Evolutionary conservation across 1,140 invertebrate genomes (phyloP), one percentile per base, ranked within the genome.

Genomic region (Sogatella furcifera): DNA sequence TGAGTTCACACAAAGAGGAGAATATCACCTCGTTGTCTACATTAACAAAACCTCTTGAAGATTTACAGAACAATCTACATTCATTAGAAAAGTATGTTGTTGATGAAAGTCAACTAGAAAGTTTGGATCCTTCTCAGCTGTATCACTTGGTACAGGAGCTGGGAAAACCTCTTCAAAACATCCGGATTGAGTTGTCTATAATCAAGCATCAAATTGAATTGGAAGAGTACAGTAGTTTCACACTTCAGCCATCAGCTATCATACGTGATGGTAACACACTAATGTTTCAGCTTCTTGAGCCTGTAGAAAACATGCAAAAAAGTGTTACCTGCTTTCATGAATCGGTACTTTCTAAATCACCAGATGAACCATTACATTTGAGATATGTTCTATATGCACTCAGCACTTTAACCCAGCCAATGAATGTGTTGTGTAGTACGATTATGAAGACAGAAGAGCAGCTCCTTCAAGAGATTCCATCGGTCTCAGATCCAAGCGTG

Each of bases 141-240:
- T 61, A 64, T 34, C 52, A 65, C 42, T 42, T 66, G 21, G 62
- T 62, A 0, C 65, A 65, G 53, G 62, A 67, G 38, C 52, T 69
- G 14, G 65, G 63, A 43, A 68, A 63, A 55, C 68, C 68, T 31
- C 57, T 69, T 28, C 66, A 69, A 52, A 38, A 60, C 17, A 57
- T 69, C 2, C 49, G 68, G 56, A 64, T 62, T 19, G 68, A 69
- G 43, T 62, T 66, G 52, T 65, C 64, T 14, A 61, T 69, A 13
- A 53, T 66, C 13, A 63, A 67, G 38, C 66, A 68, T 53, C 61
- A 68, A 59, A 66, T 68, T 46, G 67, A 68, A 63, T 52, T 64
- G 13, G 67, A 68, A 11, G 59, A 67, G n/a, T 68, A 63, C 52
- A 53, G 58, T 34, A 52, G 55, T 43, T 54, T 63, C 4, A 34